These are phyloP conservation scores for Echeneis naucrates DNA, from an alignment of 2,797 vertebrate species.

Conservation along the genomic window DNA sequence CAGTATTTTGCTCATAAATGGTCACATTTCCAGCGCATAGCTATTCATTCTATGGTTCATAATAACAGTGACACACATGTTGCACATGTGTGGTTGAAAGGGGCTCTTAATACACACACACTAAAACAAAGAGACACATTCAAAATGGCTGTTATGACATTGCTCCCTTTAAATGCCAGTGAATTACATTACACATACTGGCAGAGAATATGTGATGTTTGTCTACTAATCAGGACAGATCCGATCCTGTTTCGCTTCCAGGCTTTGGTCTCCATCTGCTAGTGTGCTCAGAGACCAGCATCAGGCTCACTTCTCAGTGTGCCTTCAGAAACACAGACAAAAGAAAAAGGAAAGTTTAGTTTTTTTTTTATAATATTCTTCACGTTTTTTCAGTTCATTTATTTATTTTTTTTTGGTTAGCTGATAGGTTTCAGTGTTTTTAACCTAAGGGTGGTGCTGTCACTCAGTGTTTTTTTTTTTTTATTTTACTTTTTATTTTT, in stretches of 20 bases:
- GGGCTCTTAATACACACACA: neutral
- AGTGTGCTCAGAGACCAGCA: conserved; percentile 17
- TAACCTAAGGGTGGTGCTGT: neutral
- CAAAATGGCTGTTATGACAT: neutral
- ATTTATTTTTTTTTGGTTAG: neutral
- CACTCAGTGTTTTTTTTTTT: neutral
- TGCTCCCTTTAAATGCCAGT: neutral
- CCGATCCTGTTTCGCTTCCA: conserved; percentile 32
- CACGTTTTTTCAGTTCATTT: neutral
- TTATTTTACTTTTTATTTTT: neutral
- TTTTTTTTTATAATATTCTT: neutral
- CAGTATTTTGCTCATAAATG: neutral
- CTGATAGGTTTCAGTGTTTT: neutral
- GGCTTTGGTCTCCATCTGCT: conserved; percentile 46
- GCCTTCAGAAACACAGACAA: conserved; percentile 15
- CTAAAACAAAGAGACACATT: neutral
- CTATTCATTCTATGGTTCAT: neutral
- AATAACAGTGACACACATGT: neutral
- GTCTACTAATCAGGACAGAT: conserved; percentile 29
- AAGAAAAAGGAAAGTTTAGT: neutral
- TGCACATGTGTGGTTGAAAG: neutral
- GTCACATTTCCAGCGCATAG: neutral
- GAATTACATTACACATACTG: neutral
- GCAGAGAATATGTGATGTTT: conserved; percentile 17
- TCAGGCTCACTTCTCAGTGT: conserved; percentile 12